Evolutionary conservation across 92 coral and sea anemone genomes (phyloP).

Genomic region (Zoanthus solanderi): DNA sequence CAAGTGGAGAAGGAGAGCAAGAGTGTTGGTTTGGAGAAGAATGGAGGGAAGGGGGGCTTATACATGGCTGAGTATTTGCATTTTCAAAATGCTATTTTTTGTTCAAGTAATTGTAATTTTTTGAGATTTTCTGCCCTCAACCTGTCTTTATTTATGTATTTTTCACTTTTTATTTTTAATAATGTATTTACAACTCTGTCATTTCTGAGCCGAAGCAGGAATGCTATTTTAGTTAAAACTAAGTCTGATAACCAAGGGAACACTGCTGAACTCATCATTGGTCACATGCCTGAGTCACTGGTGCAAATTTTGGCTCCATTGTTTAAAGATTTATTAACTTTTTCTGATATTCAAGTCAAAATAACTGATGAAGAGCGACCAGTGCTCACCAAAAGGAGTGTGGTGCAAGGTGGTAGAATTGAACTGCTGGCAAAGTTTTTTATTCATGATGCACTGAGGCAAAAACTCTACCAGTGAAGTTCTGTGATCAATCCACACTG

Average conservation of each 20-base stretch:
- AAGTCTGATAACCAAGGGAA: background rate
- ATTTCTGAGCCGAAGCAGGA: constrained; percentile 12
- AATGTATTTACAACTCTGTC: background rate
- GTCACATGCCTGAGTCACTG: background rate
- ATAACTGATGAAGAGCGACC: background rate
- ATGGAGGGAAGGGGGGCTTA: background rate
- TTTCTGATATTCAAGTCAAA: background rate
- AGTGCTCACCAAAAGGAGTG: background rate
- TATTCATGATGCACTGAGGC: too few relatives aligned
- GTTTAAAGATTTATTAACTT: background rate
- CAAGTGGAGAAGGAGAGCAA: too few relatives aligned
- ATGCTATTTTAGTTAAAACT: background rate
- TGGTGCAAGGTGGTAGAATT: too few relatives aligned
- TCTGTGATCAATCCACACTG: too few relatives aligned
- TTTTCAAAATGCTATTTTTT: too few relatives aligned
- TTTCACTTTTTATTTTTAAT: too few relatives aligned
- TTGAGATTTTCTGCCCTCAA: too few relatives aligned
- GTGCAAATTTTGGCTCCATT: background rate
- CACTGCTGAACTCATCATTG: constrained; percentile 7
- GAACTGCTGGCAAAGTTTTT: too few relatives aligned
- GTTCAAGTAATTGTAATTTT: too few relatives aligned
- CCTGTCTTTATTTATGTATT: too few relatives aligned
- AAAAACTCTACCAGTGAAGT: too few relatives aligned
- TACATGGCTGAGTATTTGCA: background rate
- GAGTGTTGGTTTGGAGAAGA: too few relatives aligned